These are phyloP conservation scores for Tapirus indicus DNA, from an alignment of 2,797 vertebrate species.

Conservation along the genomic window DNA sequence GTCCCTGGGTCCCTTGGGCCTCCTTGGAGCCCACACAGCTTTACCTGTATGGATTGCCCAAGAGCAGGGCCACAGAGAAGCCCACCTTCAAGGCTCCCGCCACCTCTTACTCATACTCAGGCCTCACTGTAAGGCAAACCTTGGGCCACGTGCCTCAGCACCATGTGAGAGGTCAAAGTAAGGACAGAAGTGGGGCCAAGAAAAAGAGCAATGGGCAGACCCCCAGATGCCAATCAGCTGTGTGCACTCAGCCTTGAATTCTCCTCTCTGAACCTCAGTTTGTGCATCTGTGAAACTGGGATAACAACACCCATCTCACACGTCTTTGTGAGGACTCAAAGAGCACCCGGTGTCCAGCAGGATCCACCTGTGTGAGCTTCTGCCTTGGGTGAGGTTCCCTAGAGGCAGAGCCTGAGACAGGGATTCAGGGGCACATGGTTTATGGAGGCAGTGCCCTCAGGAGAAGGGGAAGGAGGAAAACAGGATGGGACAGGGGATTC, in stretches of 20 bases:
- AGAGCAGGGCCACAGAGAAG: not conserved
- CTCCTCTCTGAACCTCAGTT: not conserved
- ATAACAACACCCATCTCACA: not conserved
- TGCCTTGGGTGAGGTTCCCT: not conserved
- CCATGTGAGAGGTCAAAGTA: accelerated
- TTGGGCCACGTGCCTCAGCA: not conserved
- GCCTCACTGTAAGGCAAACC: not conserved
- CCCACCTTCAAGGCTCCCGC: not conserved
- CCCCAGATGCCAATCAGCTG: not conserved
- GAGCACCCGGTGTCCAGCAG: not conserved
- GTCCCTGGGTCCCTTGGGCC: not conserved
- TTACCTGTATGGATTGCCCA: not conserved
- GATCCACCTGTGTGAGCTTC: not conserved
- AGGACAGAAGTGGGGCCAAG: not conserved
- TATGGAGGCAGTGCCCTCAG: not conserved
- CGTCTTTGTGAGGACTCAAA: not conserved
- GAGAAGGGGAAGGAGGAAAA: not conserved
- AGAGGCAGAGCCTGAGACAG: not conserved
- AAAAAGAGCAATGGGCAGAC: not conserved
- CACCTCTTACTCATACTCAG: not conserved
- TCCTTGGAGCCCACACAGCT: not conserved
- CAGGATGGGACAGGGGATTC: not conserved
- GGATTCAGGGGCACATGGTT: not conserved
- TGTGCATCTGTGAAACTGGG: not conserved
- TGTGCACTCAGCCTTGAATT: not conserved